phyloP scores from a whole-genome alignment of 2,797 vertebrate species.

The Adrianichthys oophorus region DNA sequence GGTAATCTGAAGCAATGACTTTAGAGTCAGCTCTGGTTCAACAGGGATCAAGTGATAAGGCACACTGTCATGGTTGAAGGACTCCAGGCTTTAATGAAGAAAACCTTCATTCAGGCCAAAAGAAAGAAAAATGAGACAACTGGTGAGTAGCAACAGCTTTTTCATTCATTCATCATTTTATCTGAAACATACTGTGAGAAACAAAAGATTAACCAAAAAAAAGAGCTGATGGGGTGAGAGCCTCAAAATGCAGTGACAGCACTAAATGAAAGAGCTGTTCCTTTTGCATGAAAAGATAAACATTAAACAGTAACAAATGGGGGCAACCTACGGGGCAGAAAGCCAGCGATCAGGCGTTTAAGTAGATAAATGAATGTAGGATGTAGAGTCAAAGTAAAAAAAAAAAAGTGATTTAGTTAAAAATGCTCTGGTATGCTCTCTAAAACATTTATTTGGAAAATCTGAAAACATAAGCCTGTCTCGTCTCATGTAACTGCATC shows the following conservation, averaged over 20 bases:
- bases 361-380: constrained; percentile 18
- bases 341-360: constrained; percentile 32
- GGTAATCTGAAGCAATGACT: constrained; percentile 3
- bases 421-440: not conserved
- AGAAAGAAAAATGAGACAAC: constrained; percentile 25
- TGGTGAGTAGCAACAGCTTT: constrained; percentile 30
- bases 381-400: not conserved
- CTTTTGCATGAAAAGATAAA: constrained; percentile 42
- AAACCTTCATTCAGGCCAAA: constrained; percentile 18
- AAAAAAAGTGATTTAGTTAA: constrained; percentile 39
- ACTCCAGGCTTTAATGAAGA: constrained; percentile 68
- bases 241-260: constrained; percentile 18
- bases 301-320: constrained; percentile 18
- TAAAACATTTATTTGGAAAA: too few species aligned
- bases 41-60: constrained; percentile 45
- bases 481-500: constrained; percentile 20
- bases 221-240: constrained; percentile 21
- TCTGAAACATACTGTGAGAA: constrained; percentile 28
- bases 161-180: constrained; percentile 38
- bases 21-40: constrained; percentile 34
- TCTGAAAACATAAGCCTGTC: not conserved
- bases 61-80: constrained; percentile 63
- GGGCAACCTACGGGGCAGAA: constrained; percentile 30
- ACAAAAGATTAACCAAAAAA: constrained; percentile 18
- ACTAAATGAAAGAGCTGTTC: constrained; percentile 7